A percentile compares a stretch with the other conserved stretches of the same genome.
phyloP scores from a whole-genome alignment of 1,140 invertebrate genomes.

The Euglossa dilemma region DNA sequence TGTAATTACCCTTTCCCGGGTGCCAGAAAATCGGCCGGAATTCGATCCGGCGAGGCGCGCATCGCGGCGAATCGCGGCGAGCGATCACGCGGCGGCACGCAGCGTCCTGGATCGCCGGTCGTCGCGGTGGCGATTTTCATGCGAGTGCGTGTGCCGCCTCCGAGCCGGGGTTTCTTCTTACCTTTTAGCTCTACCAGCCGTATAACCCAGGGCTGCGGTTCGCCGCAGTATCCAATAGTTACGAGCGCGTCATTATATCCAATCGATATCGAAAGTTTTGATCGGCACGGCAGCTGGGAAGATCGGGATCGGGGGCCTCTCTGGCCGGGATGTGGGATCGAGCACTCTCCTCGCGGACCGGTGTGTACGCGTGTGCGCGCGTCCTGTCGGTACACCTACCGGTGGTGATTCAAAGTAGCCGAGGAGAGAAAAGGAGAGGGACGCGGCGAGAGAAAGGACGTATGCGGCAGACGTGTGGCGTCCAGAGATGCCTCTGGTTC shows the following conservation, averaged over 20 bases:
- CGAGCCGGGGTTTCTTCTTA: slow-evolving; percentile 48
- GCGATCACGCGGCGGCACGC: not conserved
- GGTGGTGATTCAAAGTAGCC: slow-evolving; percentile 10
- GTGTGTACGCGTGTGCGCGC: not conserved
- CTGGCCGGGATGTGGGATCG: slow-evolving; percentile 30
- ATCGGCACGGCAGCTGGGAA: slow-evolving; percentile 67
- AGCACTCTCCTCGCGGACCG: not conserved
- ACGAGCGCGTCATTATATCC: slow-evolving; percentile 69
- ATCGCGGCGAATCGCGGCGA: too few relatives aligned
- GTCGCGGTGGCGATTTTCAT: slow-evolving; percentile 59
- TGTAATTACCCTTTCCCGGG: not conserved
- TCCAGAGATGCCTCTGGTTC: slow-evolving; percentile 49
- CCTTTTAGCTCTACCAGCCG: slow-evolving; percentile 54
- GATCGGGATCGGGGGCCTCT: slow-evolving; percentile 32
- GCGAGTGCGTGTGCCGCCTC: slow-evolving; percentile 38
- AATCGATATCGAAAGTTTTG: slow-evolving; percentile 74
- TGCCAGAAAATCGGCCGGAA: slow-evolving; percentile 23
- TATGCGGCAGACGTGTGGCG: slow-evolving; percentile 48
- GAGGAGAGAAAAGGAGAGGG: slow-evolving; percentile 11
- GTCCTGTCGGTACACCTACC: not conserved
- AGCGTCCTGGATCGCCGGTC: slow-evolving; percentile 44
- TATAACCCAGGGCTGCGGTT: slow-evolving; percentile 66
- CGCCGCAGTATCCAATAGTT: slow-evolving; percentile 74
- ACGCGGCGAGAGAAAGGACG: slow-evolving; percentile 41
- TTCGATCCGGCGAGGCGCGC: slow-evolving; percentile 16